phyloP scores from a whole-genome alignment of 2,797 vertebrate species.

The Chloroceryle amazona region DNA sequence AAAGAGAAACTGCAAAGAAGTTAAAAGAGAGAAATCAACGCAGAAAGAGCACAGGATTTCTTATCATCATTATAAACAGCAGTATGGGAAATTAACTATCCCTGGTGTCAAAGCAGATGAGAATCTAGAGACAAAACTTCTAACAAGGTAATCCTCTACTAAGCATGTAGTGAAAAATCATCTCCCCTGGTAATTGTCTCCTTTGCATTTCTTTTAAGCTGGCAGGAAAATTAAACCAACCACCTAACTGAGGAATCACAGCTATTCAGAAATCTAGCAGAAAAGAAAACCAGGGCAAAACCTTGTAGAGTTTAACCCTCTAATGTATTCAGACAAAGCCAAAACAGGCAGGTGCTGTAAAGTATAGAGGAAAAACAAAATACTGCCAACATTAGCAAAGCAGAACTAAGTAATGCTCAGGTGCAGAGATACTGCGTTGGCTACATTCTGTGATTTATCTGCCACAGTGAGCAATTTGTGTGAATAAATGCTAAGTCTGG shows the following conservation, averaged over 20 bases:
- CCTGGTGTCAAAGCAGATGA: background rate
- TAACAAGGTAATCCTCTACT: background rate
- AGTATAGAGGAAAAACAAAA: background rate
- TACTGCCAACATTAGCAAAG: background rate
- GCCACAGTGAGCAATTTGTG: constrained; percentile 37
- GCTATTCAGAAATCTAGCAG: background rate
- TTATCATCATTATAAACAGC: background rate
- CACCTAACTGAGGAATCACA: background rate
- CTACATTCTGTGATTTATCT: constrained; percentile 38
- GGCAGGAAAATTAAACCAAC: background rate
- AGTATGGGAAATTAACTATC: background rate
- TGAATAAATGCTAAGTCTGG: constrained; percentile 25
- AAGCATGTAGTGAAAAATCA: background rate
- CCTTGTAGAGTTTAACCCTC: background rate
- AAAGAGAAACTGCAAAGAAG: background rate
- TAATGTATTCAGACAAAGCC: background rate
- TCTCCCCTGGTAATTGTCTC: background rate
- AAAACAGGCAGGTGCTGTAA: background rate
- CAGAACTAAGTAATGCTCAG: constrained; percentile 43
- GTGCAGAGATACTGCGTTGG: constrained; percentile 39
- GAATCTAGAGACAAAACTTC: background rate
- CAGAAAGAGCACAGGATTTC: background rate
- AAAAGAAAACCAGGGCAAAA: background rate
- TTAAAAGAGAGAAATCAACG: background rate
- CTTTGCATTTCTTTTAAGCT: background rate